A percentile compares a stretch with the other conserved stretches of the same genome.
Conservation (phyloP, 2,113 vertebrate genomes). For the Lethenteron reissneri region DNA sequence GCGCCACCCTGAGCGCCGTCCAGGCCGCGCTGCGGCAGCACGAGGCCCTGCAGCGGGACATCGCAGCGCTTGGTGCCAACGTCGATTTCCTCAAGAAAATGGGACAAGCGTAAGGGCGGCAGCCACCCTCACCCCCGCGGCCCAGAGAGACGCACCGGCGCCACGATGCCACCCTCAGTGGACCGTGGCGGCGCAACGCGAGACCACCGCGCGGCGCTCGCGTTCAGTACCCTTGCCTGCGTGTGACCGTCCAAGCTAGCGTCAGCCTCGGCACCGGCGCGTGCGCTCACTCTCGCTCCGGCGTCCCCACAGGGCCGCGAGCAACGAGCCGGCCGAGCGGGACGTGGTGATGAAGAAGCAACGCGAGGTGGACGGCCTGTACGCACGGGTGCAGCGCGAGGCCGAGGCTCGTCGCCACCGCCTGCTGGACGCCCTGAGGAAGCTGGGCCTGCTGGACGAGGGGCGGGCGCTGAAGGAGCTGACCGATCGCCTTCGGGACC, state of each 20-base stretch:
- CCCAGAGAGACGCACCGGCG: no score
- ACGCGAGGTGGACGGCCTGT: conserved; percentile 28
- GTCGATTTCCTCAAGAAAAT: conserved; percentile 35
- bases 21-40: conserved; percentile 22
- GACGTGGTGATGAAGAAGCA: conserved; percentile 34
- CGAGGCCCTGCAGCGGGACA: conserved; percentile 23
- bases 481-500: conserved; percentile 23
- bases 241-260: no score
- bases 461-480: conserved; percentile 28
- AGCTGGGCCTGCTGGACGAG: conserved; percentile 32
- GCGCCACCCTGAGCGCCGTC: conserved; percentile 18
- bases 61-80: conserved; percentile 35
- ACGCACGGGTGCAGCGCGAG: conserved; percentile 23
- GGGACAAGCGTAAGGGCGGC: conserved; percentile 32
- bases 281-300: no score
- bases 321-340: conserved; percentile 32
- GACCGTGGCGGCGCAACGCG: no score
- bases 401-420: conserved; percentile 15
- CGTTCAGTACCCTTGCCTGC: no score
- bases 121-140: no score
- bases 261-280: no score
- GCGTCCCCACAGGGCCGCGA: not conserved
- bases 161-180: no score
- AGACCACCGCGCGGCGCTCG: no score
- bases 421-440: conserved; percentile 20